These are phyloP conservation scores for Caenorhabditis tropicalis DNA, from an alignment of 1,140 invertebrate species.

Conservation along the genomic window DNA sequence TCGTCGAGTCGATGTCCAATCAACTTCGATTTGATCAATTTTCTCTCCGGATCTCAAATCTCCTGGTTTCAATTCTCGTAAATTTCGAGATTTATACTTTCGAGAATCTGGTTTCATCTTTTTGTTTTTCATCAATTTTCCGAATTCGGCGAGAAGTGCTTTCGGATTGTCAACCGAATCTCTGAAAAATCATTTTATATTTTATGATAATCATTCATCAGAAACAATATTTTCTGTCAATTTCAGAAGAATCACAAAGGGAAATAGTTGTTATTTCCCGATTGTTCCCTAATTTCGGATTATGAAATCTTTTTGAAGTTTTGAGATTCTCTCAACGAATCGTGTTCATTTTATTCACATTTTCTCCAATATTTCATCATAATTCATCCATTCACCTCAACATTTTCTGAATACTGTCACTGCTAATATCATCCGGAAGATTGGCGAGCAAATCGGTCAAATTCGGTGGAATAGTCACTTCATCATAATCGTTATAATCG, in stretches of 20 bases:
- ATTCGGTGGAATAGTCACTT: slow-evolving; percentile 69
- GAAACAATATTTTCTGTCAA: too few relatives aligned
- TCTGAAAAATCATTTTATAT: slow-evolving; percentile 41
- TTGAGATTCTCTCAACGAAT: too few relatives aligned
- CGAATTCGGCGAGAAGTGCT: slow-evolving; percentile 63
- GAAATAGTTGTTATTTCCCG: too few relatives aligned
- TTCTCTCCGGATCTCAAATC: slow-evolving; percentile 48
- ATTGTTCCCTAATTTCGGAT: background rate
- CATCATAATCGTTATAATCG: slow-evolving; percentile 69
- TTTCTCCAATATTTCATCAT: background rate
- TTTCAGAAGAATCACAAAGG: too few relatives aligned
- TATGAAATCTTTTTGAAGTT: slow-evolving; percentile 30
- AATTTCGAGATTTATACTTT: slow-evolving; percentile 32
- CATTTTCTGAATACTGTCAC: slow-evolving; percentile 67
- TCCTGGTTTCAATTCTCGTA: slow-evolving; percentile 46
- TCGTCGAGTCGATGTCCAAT: slow-evolving; percentile 46
- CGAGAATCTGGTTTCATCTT: slow-evolving; percentile 4
- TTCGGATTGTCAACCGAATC: slow-evolving; percentile 67
- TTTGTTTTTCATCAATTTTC: slow-evolving; percentile 62
- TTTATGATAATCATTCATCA: too few relatives aligned
- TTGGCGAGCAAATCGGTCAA: slow-evolving; percentile 69
- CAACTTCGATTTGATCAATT: slow-evolving; percentile 46
- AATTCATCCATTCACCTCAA: slow-evolving; percentile 41
- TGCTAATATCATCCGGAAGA: slow-evolving; percentile 67
- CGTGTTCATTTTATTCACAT: too few relatives aligned